Evolutionary conservation across 2,797 vertebrate species (phyloP), one percentile per base, ranked within the genome.

Genomic region (Pogonophryne albipinna): DNA sequence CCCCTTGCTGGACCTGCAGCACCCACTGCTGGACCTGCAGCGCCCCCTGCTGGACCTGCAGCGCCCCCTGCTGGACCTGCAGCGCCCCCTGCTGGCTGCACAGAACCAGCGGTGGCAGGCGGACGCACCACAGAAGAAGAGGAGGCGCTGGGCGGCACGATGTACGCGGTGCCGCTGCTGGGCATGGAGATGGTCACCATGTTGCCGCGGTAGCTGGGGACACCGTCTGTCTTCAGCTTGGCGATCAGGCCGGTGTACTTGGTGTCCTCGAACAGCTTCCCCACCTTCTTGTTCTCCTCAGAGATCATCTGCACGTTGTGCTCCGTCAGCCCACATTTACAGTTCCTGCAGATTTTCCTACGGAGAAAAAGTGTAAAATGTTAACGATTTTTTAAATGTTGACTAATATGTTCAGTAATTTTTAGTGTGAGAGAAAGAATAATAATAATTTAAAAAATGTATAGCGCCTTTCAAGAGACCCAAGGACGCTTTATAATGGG

Each of bases 321-420:
- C 49, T 99, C 98, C 46, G 97, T 90, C 59, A 98, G 94, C 17
- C 98, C 97, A 66, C 98, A 99, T 81, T 99, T 99, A 85, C 98
- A 99, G 89, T 99, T 99, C 46, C 97, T 93, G 71, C 98, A 99
- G 91, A 99, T 97, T 92, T 99, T 99, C 86, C 98, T 99, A 86
- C 64, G 81, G 84, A 91, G 10, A 52, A 13, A 20, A 7, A 63
- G 3, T 31, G 1, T 2, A n/a, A 55, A 47, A 53, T 11, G 16
- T 13, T 55, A 7, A 66, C 4, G 5, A 23, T 15, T 14, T 41
- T 38, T 46, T 51, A 15, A 10, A n/a, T 4, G n/a, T 9, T 49
- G 16, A 20, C 17, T 12, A 49, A 38, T 15, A 38, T 5, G 10
- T 16, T 47, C 4, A 34, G 10, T 17, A 6, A 4, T 14, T 12